Conservation (phyloP, 2,888 invertebrate genomes). For the Trissoscelio sp. region DNA sequence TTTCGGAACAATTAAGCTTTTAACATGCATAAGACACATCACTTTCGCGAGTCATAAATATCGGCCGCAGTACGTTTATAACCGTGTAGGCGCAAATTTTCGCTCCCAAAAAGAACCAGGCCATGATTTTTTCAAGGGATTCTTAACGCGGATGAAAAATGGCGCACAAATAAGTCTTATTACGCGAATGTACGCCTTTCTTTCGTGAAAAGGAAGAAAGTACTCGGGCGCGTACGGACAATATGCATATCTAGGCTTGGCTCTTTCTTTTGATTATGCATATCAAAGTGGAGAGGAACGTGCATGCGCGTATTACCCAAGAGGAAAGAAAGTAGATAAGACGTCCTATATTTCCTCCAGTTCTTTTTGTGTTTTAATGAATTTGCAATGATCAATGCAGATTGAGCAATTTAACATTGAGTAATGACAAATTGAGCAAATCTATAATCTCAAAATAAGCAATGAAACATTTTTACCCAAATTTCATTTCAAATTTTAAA, state of each 20-base stretch:
- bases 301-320: slow-evolving; percentile 50
- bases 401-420: too few relatives aligned
- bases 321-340: too few relatives aligned
- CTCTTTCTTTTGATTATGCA: slow-evolving; percentile 60
- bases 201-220: slow-evolving; percentile 38
- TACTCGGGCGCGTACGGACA: slow-evolving; percentile 38
- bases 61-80: too few relatives aligned
- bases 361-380: too few relatives aligned
- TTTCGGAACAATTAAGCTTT: slow-evolving; percentile 38
- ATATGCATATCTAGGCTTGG: slow-evolving; percentile 48
- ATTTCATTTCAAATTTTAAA: too few relatives aligned
- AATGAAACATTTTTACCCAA: too few relatives aligned
- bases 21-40: slow-evolving; percentile 4
- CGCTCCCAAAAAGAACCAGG: background rate
- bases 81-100: too few relatives aligned
- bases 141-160: slow-evolving; percentile 13
- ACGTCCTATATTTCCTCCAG: too few relatives aligned
- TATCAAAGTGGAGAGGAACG: slow-evolving; percentile 49
- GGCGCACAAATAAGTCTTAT: slow-evolving; percentile 50
- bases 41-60: background rate
- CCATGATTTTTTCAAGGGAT: background rate
- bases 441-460: too few relatives aligned
- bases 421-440: too few relatives aligned
- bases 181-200: slow-evolving; percentile 22
- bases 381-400: too few relatives aligned